These are phyloP conservation scores for Nephrotoma appendiculata DNA, from an alignment of 2,888 invertebrate species.

Conservation along the genomic window DNA sequence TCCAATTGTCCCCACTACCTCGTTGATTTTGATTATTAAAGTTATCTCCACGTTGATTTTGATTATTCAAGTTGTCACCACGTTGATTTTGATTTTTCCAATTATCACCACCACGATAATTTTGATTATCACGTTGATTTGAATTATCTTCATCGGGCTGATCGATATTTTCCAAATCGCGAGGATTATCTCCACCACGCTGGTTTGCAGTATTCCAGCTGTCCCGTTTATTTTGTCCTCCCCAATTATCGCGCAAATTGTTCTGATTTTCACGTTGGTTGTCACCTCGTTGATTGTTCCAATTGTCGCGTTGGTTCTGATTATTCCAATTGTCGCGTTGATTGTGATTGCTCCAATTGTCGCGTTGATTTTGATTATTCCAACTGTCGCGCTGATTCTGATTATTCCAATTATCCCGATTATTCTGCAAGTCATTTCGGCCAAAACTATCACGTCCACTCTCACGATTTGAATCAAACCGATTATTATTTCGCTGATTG, in stretches of 20 bases:
- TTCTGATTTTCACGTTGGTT: background rate
- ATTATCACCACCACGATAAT: background rate
- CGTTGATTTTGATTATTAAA: background rate
- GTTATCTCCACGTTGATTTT: background rate
- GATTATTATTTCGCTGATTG: slow-evolving; percentile 6
- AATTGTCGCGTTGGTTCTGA: background rate
- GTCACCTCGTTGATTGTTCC: background rate
- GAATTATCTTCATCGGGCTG: background rate
- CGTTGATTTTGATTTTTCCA: background rate
- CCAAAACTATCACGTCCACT: background rate
- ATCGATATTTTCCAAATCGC: background rate
- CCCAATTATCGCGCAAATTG: background rate
- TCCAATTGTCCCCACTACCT: background rate
- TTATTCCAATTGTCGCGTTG: background rate
- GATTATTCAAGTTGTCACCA: background rate
- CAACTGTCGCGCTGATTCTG: background rate
- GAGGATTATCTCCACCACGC: background rate
- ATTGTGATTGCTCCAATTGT: background rate
- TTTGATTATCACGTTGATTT: background rate
- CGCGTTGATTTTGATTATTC: background rate
- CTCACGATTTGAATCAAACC: background rate
- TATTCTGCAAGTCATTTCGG: background rate
- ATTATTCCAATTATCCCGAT: background rate
- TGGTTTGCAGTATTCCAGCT: background rate
- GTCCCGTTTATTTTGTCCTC: background rate